Evolutionary conservation across 2,888 invertebrate genomes (phyloP), one percentile per base, ranked within the genome.

Genomic region (Tenthredo scrophulariae): DNA sequence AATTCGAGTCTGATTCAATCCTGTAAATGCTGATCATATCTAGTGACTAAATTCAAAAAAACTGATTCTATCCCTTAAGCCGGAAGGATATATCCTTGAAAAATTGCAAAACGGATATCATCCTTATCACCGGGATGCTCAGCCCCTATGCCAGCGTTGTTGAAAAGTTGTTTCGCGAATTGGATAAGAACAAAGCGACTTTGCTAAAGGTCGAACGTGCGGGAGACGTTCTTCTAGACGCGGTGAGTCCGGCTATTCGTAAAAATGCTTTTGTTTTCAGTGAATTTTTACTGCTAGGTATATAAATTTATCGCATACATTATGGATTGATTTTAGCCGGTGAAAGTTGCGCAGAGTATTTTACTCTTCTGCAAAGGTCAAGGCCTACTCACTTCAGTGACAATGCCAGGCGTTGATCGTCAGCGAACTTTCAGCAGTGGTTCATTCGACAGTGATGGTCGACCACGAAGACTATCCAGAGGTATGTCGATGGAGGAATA

Each of bases 291-390:
- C 10, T 67, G 46, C n/a, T n/a, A n/a, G n/a, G 33, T 13, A 84
- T 79, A 58, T 54, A 54, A 58, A 33, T 85, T 85, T 84, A 86
- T 87, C 22, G 62, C 7, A 0, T 26, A 62, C 62, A 7, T 46
- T 62, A 5, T n/a, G n/a, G 65, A 15, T 18, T 5, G 2, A 86
- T 93, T 94, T 72, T 94, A 98, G 98, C 97, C 98, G 13, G 97
- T 97, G 43, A 97, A 97, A 93, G 96, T 98, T 86, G 96, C 97
- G 43, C 97, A 98, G 91, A 97, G 97, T 84, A 95, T 98, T 91
- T 95, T 98, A 87, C 95, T 98, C 85, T 97, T 98, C 95, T 97
- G 97, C 94, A 98, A 98, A 93, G 98, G 98, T 0, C 96, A 97
- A 92, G 98, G 98, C 1, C 94, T 96, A 87, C 95, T 97, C 91